These are phyloP conservation scores for Parauchenoglanis ngamensis DNA, from an alignment of 2,797 vertebrate genomes.

Conservation along the genomic window DNA sequence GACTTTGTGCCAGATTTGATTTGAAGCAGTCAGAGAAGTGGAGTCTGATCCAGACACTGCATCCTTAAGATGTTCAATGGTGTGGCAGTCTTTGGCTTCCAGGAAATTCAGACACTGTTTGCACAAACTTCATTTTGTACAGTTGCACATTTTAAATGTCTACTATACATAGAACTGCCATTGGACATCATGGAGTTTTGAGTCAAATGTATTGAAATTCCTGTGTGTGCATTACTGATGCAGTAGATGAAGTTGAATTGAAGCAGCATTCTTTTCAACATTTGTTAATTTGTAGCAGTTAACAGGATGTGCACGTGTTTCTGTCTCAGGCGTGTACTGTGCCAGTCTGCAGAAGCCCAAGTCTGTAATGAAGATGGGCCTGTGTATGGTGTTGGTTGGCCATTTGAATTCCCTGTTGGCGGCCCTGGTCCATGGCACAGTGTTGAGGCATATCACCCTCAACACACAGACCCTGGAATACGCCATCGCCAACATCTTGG, in stretches of 20 bases:
- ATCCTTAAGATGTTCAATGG: neutral
- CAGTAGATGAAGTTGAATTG: neutral
- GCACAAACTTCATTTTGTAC: neutral
- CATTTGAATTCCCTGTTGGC: conserved; percentile 87
- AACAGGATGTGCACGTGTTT: neutral
- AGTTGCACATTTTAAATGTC: neutral
- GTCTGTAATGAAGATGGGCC: conserved; percentile 88
- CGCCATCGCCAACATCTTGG: conserved; percentile 78
- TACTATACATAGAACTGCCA: neutral
- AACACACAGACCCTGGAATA: conserved; percentile 77
- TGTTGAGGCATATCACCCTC: conserved; percentile 80
- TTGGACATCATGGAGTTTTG: neutral
- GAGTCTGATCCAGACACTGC: neutral
- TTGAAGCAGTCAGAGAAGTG: neutral
- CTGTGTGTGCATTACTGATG: neutral
- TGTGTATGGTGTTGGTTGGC: conserved; percentile 84
- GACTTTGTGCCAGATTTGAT: neutral
- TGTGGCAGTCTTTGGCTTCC: neutral
- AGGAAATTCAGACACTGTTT: neutral
- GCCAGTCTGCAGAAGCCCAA: conserved; percentile 69
- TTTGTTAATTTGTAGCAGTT: neutral
- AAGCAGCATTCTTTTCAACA: neutral
- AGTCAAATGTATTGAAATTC: too few species aligned
- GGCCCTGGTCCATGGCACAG: conserved; percentile 84
- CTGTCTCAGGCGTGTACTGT: conserved; percentile 67